Base-by-base conservation (phyloP, 2,888 invertebrate genomes). In the Mesochorus sp. region DNA sequence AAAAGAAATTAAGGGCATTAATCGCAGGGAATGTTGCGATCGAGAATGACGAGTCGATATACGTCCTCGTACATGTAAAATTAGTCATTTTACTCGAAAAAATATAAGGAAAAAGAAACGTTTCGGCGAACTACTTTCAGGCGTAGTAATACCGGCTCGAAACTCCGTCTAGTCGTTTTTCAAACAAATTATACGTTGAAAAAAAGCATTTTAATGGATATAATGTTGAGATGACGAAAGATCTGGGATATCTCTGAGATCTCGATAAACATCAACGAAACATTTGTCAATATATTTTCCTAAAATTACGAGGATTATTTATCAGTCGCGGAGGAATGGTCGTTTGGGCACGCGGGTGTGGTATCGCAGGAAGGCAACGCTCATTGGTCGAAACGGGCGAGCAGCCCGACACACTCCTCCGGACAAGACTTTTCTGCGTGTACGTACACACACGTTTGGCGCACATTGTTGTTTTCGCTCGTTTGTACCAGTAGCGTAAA, bases 81-180 rank as follows among this genome's bases (percentile, higher is more conserved):
- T 31, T 34, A 44, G 44, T 42, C 47, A 74, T 14, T 61, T 74
- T 62, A 8, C 12, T 66, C 42, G 55, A 66, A 28, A 51, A 64
- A 85, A n/a, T n/a, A n/a, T 81, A 74, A 64, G 70, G 34, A 78
- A 81, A 83, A 82, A n/a, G n/a, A 80, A 80, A 70, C 73, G 61
- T 21, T 61, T 66, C 47, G n/a, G 49, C 53, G 66, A 71, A 87
- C 87, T 87, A 87, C 83, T 87, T 87, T 85, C 62, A 39, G 74
- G 86, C 87, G 87, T 81, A 87, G 84, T 85, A 80, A 87, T 82
- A 87, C 82, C 74, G 14, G 68, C 70, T 14, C 8, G 66, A 55
- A 67, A 37, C 24, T 28, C 64, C 21, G 42, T 62, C 51, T 31
- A 17, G 12, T 44, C 34, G 12, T n/a, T 8, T 28, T 61, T 28